Evolutionary conservation across 2,113 vertebrate genomes (phyloP).

Genomic region (Cebidichthys violaceus): DNA sequence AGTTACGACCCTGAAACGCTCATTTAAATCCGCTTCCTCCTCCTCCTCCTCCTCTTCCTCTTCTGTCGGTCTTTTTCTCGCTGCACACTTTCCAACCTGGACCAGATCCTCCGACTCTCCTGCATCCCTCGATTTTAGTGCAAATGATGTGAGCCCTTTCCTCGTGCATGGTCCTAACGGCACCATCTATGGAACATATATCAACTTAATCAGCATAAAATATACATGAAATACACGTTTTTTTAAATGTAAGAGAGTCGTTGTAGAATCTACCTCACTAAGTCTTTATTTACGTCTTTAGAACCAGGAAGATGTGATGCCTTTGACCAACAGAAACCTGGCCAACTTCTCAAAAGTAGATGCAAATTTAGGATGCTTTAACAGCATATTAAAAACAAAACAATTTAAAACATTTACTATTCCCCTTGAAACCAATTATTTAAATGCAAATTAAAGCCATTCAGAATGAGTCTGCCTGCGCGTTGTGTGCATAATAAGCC

Average conservation of each 20-base stretch:
- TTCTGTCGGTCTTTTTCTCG: not conserved
- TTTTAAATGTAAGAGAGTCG: not conserved
- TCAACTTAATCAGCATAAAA: not conserved
- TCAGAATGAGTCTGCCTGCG: not conserved
- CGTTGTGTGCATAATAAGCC: not conserved
- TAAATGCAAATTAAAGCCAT: not conserved
- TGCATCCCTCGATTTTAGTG: constrained; percentile 54
- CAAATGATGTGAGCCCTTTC: constrained; percentile 59
- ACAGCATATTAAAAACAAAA: not conserved
- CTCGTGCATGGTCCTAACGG: constrained; percentile 55
- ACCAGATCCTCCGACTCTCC: constrained; percentile 31
- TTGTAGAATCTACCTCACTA: not conserved
- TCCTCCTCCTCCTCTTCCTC: not conserved
- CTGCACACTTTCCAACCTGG: constrained; percentile 17
- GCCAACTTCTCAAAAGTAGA: not conserved
- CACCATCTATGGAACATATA: constrained; percentile 61
- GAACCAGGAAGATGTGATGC: not conserved
- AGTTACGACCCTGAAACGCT: not conserved
- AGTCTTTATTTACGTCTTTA: not conserved
- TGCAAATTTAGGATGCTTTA: not conserved
- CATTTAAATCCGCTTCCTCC: constrained; percentile 16
- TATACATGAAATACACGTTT: not conserved
- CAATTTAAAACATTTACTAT: not conserved
- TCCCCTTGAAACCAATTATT: not conserved
- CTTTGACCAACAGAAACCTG: not conserved